phyloP scores from a whole-genome alignment of 2,797 vertebrate species.

The Forpus xanthops region DNA sequence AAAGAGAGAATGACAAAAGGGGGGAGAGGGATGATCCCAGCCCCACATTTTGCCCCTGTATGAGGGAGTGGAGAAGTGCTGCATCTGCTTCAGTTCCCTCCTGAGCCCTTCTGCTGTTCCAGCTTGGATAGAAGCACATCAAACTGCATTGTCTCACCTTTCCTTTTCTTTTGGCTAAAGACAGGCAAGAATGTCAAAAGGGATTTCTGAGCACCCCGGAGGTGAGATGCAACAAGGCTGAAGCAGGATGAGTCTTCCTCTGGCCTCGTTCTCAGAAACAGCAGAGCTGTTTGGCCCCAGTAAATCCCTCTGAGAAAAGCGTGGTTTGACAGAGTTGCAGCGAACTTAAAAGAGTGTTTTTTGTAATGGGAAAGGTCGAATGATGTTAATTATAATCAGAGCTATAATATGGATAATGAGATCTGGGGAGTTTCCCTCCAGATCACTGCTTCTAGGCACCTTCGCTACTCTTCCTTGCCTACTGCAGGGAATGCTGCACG shows the following conservation, averaged over 20 bases:
- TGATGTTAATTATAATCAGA: background rate
- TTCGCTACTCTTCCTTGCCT: background rate
- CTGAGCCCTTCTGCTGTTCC: background rate
- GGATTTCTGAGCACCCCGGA: background rate
- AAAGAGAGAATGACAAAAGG: background rate
- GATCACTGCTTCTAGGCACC: background rate
- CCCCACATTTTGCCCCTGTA: background rate
- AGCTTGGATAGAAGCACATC: background rate
- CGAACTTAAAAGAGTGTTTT: background rate
- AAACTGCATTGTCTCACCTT: background rate
- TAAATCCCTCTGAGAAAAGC: conserved; percentile 3
- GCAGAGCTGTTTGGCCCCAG: background rate
- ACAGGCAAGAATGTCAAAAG: background rate
- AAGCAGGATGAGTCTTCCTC: background rate
- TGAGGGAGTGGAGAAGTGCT: background rate
- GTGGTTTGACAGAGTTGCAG: background rate
- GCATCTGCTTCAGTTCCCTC: background rate
- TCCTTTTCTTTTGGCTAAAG: background rate
- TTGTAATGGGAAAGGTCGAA: background rate
- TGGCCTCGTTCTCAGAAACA: background rate
- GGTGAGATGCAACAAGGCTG: background rate
- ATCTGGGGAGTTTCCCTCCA: background rate
- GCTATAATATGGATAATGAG: background rate
- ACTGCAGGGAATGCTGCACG: fast-evolving
- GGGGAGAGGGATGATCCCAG: background rate